phyloP scores from a whole-genome alignment of 1,140 invertebrate species.

The Cherax quadricarinatus region DNA sequence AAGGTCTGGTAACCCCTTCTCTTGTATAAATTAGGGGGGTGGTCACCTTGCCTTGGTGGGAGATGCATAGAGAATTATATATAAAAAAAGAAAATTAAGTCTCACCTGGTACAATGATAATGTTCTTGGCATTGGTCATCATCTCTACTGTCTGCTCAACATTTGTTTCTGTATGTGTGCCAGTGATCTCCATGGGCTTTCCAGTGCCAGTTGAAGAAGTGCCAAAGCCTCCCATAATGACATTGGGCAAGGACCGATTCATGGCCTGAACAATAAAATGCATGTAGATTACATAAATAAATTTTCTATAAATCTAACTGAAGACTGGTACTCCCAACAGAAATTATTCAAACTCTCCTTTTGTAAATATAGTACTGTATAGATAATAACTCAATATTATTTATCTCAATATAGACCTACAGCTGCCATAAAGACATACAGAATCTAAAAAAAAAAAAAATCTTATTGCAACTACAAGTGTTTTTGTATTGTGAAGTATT shows the following conservation, averaged over 20 bases:
- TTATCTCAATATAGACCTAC: neutral
- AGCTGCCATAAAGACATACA: too few relatives aligned
- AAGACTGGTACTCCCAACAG: neutral
- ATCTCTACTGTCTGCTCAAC: slow-evolving; percentile 86
- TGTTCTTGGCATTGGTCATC: slow-evolving; percentile 87
- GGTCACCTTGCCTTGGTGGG: too few relatives aligned
- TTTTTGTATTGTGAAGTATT: too few relatives aligned
- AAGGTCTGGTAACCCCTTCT: too few relatives aligned
- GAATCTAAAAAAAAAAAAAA: too few relatives aligned
- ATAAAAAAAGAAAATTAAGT: too few relatives aligned
- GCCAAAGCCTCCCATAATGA: slow-evolving; percentile 92
- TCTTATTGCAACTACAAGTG: too few relatives aligned
- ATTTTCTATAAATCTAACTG: neutral
- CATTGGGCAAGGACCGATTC: slow-evolving; percentile 92
- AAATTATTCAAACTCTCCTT: neutral
- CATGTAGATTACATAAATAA: neutral
- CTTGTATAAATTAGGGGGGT: too few relatives aligned
- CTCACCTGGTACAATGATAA: slow-evolving; percentile 90
- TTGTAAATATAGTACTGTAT: too few relatives aligned
- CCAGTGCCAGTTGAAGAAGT: slow-evolving; percentile 84
- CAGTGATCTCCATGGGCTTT: slow-evolving; percentile 86
- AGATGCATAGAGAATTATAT: neutral
- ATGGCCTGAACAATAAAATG: slow-evolving; percentile 83
- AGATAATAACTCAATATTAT: neutral
- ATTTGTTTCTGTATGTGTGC: slow-evolving; percentile 89